Percentiles rank a stretch among this genome's conserved stretches.
Conservation (phyloP, 2,113 vertebrate genomes). For the Tyrannus savana region DNA sequence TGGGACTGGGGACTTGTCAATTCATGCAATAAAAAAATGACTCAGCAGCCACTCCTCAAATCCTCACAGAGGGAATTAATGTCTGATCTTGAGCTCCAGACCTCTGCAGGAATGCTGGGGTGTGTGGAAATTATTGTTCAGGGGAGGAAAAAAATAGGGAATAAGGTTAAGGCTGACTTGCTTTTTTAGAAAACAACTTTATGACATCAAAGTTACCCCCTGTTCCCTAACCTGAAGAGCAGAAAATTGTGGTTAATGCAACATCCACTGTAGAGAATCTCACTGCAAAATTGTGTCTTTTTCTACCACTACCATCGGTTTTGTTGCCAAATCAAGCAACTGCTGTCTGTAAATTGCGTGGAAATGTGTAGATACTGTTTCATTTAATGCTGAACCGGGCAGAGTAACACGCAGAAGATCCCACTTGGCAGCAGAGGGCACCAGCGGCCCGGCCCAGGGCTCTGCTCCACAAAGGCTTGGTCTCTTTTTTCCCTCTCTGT, state of each 20-base stretch:
- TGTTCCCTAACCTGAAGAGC: not conserved
- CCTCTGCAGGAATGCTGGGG: accelerated
- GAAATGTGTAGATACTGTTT: not conserved
- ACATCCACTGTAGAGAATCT: not conserved
- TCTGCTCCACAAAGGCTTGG: accelerated
- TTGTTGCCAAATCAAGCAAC: not conserved
- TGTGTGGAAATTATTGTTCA: not conserved
- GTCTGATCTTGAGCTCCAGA: not conserved
- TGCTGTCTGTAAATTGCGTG: not conserved
- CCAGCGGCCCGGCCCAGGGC: not conserved
- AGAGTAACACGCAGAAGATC: not conserved
- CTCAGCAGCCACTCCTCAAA: not conserved
- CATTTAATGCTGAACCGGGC: not conserved
- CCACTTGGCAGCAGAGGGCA: slow-evolving; percentile 20
- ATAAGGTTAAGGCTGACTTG: not conserved
- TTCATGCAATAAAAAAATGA: not conserved
- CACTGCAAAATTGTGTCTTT: not conserved
- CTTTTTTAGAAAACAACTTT: not conserved
- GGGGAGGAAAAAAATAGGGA: not conserved
- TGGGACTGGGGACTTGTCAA: not conserved
- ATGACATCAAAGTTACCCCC: not conserved
- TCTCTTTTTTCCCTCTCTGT: accelerated
- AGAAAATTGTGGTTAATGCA: not conserved
- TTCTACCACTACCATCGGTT: accelerated
- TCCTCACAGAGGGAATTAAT: not conserved